Conservation (phyloP, 2,797 vertebrate species). For the Cheirogaleus major region DNA sequence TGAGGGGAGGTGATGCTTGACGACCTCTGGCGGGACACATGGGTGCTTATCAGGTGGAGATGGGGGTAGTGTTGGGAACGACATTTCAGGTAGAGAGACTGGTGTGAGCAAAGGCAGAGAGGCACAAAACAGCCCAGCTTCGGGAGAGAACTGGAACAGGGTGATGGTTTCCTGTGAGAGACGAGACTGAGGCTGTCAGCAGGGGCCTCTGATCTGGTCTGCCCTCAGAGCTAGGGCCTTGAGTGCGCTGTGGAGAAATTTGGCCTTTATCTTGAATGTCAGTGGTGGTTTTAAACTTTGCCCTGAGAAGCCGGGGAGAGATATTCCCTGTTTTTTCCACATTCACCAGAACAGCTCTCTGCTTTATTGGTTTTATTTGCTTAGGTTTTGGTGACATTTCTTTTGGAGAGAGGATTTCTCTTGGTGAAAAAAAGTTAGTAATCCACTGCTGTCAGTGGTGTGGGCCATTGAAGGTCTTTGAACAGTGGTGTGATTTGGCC, state of each 20-base stretch:
- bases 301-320: neutral
- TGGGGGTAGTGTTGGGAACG: neutral
- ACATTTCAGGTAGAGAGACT: neutral
- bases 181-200: neutral
- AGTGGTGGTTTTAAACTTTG: neutral
- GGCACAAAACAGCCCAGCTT: neutral
- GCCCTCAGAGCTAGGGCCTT: neutral
- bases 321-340: neutral
- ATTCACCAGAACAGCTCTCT: neutral
- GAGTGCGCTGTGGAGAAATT: neutral
- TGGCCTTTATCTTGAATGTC: neutral
- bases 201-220: neutral
- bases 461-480: neutral
- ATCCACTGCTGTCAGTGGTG: neutral
- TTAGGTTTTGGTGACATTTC: neutral
- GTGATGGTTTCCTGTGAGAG: neutral
- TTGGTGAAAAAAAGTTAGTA: neutral
- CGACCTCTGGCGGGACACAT: neutral
- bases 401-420: slow-evolving; percentile 30
- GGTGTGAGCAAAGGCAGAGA: neutral
- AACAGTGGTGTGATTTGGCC: neutral
- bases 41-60: neutral
- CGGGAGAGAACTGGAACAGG: neutral
- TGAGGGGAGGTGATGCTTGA: neutral
- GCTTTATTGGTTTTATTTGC: neutral